Base-by-base conservation (phyloP, 2,888 invertebrate species). In the Sarcophaga carnaria region DNA sequence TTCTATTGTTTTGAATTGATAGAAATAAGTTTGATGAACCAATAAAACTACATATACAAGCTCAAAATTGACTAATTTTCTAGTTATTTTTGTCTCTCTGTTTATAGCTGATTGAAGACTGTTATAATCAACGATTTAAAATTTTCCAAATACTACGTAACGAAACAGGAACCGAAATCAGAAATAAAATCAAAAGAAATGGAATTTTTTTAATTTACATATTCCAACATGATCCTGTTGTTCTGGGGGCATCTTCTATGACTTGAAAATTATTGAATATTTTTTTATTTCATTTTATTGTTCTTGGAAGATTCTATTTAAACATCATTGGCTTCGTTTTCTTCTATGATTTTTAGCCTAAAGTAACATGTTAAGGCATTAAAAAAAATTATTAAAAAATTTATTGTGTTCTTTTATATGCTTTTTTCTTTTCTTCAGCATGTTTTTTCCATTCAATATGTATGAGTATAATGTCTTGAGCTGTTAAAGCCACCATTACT, bases 361-460 rank as follows among this genome's bases (percentile, higher is more conserved):
- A 69, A 72, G 66, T 77, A 83, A 83, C 66, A 77, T 64, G 60
- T 83, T 67, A 22, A 37, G 37, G 12, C 54, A 67, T 67, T 72
- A 59, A n/a, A 69, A 12, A 2, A 37, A 75, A 71, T 66, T 64
- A 64, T 66, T 49, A 49, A 14, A 62, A 47, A 4, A 14, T 75
- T 14, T 8, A 22, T 17, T n/a, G 4, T 54, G 25, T 49, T 22
- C 27, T 63, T 47, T 69, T 59, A 45, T 14, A 59, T 64, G 54
- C 14, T 70, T 64, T 64, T 64, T 60, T 45, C 54, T 54, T 17
- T 17, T 54, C 14, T 17, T 14, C 17, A 2, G 3, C 2, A 4
- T 14, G 2, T 54, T 54, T 54, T 12, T 54, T 12, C 8, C 14
- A 14, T 17, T 12, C 5, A 54, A 14, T 4, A 14, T 17, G 17